phyloP scores from a whole-genome alignment of 2,797 vertebrate species.

The Sebastes paucispinis region DNA sequence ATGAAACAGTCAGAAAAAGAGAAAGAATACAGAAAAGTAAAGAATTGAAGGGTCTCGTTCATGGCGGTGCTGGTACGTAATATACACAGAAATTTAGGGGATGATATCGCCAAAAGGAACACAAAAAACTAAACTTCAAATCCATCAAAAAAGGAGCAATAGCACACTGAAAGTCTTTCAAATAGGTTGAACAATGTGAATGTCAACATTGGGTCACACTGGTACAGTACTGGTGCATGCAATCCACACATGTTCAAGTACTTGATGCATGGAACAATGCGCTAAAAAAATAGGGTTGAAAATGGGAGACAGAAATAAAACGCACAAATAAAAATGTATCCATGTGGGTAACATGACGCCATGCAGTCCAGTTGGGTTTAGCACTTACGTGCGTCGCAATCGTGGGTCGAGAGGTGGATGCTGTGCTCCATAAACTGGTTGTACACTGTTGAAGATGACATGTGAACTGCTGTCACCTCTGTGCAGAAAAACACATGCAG shows the following conservation, averaged over 20 bases:
- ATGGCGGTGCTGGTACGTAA: not conserved
- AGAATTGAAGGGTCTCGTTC: not conserved
- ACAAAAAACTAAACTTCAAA: not conserved
- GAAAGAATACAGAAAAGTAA: not conserved
- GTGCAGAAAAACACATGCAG: conserved; percentile 11
- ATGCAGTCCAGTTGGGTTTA: conserved; percentile 38
- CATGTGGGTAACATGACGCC: not conserved
- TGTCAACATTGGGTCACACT: not conserved
- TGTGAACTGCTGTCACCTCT: conserved; percentile 42
- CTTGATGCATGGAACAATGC: not conserved
- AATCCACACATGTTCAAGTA: conserved; percentile 8
- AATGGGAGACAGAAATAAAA: not conserved
- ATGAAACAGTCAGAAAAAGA: not conserved
- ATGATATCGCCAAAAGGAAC: not conserved
- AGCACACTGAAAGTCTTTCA: not conserved
- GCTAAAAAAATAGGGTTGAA: not conserved
- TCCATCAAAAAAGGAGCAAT: not conserved
- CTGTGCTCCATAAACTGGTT: conserved; percentile 96
- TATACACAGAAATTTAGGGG: not conserved
- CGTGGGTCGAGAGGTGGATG: conserved; percentile 95
- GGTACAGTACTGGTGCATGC: conserved; percentile 12
- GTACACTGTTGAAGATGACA: conserved; percentile 84
- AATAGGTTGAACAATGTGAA: not conserved
- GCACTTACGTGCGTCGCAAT: conserved; percentile 91
- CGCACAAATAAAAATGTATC: conserved; percentile 4